A percentile compares a stretch with the other conserved stretches of the same genome.
Conservation (phyloP, 2,888 invertebrate genomes). For the Pocota personata region DNA sequence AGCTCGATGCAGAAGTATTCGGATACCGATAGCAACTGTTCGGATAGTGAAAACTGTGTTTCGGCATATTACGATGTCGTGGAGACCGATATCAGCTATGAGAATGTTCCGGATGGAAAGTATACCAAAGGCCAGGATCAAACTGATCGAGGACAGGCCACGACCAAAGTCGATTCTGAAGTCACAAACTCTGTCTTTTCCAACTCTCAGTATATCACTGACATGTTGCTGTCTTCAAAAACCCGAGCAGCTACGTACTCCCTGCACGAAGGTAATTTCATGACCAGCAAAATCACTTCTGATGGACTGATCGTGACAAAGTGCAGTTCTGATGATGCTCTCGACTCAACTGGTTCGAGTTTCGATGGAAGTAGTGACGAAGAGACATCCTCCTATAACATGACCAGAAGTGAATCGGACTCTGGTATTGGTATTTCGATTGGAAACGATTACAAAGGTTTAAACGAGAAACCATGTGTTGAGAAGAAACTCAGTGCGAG, state of each 20-base stretch:
- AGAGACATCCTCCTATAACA: conserved; percentile 82
- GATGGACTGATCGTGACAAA: conserved; percentile 82
- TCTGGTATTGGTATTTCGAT: conserved; percentile 83
- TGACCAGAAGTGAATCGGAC: conserved; percentile 83
- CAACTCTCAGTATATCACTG: conserved; percentile 82
- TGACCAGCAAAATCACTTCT: conserved; percentile 83
- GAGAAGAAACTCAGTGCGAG: conserved; percentile 81
- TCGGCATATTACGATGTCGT: conserved; percentile 83
- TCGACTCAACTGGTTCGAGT: conserved; percentile 82
- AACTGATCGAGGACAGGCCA: conserved; percentile 51
- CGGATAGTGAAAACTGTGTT: conserved; percentile 84
- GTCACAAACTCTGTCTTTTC: conserved; percentile 76
- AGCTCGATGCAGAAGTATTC: conserved; percentile 84
- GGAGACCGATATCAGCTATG: conserved; percentile 81
- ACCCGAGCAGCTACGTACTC: conserved; percentile 82
- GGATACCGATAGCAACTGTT: conserved; percentile 85
- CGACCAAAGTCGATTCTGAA: conserved; percentile 46
- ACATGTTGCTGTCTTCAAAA: conserved; percentile 82
- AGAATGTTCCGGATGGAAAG: conserved; percentile 82
- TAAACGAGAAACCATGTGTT: conserved; percentile 75
- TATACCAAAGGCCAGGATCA: conserved; percentile 76
- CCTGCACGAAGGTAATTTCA: conserved; percentile 82
- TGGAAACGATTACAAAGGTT: conserved; percentile 80
- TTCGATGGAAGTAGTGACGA: conserved; percentile 83
- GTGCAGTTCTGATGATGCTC: conserved; percentile 82